A percentile compares a stretch with the other conserved stretches of the same genome.
These are phyloP conservation scores for Ferrisia virgata DNA, from an alignment of 2,888 invertebrate genomes.

Conservation along the genomic window DNA sequence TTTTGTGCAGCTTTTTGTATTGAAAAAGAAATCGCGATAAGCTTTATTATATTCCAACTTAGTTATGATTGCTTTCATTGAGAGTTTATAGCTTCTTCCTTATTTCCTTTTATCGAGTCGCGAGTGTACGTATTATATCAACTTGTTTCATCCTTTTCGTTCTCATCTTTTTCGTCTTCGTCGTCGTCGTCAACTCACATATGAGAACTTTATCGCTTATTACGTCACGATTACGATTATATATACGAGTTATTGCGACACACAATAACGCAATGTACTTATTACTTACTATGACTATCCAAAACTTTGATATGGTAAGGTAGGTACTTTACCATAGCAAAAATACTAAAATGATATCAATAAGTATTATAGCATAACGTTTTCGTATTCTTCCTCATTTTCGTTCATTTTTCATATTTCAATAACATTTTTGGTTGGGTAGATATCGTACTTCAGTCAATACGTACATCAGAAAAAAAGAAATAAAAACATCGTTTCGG, in stretches of 20 bases:
- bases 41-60: constrained; percentile 35
- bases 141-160: not conserved
- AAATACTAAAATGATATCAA: no score
- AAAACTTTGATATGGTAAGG: not conserved
- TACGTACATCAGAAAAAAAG: no score
- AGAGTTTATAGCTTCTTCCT: constrained; percentile 23
- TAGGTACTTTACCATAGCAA: no score
- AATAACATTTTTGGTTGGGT: no score
- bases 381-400: no score
- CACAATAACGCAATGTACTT: not conserved
- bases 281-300: not conserved
- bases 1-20: not conserved
- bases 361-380: no score
- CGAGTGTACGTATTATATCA: not conserved
- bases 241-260: not conserved
- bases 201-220: constrained; percentile 37
- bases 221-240: constrained; percentile 8
- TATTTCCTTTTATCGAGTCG: not conserved
- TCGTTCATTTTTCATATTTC: no score
- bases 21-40: constrained; percentile 14
- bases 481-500: no score
- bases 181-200: not conserved
- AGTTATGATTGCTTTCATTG: constrained; percentile 41
- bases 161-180: no score
- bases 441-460: no score